A percentile compares a stretch with the other conserved stretches of the same genome.
Conservation (phyloP, 2,113 vertebrate species). For the Nesogale talazaci region DNA sequence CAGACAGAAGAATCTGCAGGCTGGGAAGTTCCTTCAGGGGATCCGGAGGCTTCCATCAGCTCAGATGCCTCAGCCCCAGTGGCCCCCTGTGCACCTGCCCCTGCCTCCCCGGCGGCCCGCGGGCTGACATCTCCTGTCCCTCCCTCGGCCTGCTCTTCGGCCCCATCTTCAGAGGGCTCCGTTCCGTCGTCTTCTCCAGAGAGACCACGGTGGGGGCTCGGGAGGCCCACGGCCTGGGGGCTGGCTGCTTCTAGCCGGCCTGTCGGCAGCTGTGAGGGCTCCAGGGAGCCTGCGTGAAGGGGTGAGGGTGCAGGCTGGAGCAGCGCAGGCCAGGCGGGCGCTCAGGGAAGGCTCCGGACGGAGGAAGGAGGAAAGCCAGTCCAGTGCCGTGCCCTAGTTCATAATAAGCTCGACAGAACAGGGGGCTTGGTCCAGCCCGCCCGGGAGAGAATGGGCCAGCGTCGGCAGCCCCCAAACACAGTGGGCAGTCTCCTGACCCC, state of each 20-base stretch:
- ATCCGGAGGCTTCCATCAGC: neutral
- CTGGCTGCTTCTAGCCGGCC: neutral
- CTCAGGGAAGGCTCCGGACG: constrained; percentile 9
- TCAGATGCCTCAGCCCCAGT: constrained; percentile 1
- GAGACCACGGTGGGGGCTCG: neutral
- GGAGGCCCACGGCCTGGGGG: neutral
- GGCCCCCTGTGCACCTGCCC: constrained; percentile 18
- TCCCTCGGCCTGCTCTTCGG: neutral
- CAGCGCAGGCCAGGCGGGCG: neutral
- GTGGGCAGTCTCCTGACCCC: neutral
- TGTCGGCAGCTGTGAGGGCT: constrained; percentile 28
- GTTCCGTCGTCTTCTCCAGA: constrained; percentile 23
- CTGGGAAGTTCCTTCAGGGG: constrained; percentile 30
- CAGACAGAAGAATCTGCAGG: constrained; percentile 24
- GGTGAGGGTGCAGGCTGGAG: neutral
- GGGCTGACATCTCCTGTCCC: neutral
- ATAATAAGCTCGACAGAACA: too few species aligned
- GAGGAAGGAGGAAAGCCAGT: neutral
- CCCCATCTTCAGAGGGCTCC: neutral
- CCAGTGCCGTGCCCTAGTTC: too few species aligned
- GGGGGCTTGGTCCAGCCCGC: neutral
- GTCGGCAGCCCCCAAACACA: neutral
- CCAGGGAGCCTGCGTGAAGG: constrained; percentile 38
- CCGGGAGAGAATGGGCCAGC: neutral
- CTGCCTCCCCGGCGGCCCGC: neutral